A percentile compares a stretch with the other conserved stretches of the same genome.
Conservation (phyloP, 92 coral and sea anemone species). For the Plumapathes pennacea region DNA sequence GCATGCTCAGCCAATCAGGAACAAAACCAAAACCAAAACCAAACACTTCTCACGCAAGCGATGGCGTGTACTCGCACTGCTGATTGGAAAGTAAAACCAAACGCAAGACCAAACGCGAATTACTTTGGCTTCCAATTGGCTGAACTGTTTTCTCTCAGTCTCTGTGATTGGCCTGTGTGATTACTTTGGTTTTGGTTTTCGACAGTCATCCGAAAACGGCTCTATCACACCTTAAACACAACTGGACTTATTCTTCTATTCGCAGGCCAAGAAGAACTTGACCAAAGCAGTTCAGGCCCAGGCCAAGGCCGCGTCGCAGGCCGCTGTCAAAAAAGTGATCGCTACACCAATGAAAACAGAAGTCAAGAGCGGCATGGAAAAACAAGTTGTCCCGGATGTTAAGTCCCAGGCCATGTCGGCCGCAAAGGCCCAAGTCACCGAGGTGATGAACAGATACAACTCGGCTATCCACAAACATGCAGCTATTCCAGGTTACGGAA, state of each 20-base stretch:
- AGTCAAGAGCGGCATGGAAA: conserved; percentile 19
- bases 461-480: conserved; percentile 23
- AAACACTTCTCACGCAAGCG: too few relatives aligned
- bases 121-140: too few relatives aligned
- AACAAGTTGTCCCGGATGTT: conserved; percentile 26
- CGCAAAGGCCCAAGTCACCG: conserved; percentile 18
- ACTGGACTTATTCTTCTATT: neutral
- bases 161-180: too few relatives aligned
- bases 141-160: too few relatives aligned
- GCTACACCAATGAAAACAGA: conserved; percentile 8
- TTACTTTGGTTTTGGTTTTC: too few relatives aligned
- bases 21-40: too few relatives aligned
- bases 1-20: too few relatives aligned
- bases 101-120: too few relatives aligned
- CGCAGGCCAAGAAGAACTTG: conserved; percentile 35
- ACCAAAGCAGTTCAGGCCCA: conserved; percentile 21
- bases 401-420: conserved; percentile 14
- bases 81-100: too few relatives aligned
- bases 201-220: too few relatives aligned
- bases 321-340: conserved; percentile 22
- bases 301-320: conserved; percentile 19
- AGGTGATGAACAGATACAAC: conserved; percentile 25
- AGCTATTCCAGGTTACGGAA: conserved; percentile 22
- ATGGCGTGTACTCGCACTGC: too few relatives aligned
- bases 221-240: too few relatives aligned